A percentile compares a stretch with the other conserved stretches of the same genome.
These are phyloP conservation scores for Himalopsyche kuldschensis DNA, from an alignment of 2,888 invertebrate genomes.

Conservation along the genomic window DNA sequence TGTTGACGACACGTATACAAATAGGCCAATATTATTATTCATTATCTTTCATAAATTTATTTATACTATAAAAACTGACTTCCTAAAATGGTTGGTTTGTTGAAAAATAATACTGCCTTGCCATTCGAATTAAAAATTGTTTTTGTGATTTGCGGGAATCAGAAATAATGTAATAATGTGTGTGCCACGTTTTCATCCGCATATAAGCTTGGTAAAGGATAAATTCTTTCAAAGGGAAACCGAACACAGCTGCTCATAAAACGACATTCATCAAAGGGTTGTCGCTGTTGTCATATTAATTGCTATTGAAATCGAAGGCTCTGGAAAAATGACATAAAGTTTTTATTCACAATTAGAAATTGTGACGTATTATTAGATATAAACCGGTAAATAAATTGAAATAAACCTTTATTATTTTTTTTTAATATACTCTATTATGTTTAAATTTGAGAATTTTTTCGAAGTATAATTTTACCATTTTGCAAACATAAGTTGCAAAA, in stretches of 20 bases:
- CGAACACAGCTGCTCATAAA: neutral
- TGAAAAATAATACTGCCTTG: neutral
- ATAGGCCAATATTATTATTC: too few species aligned
- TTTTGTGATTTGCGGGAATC: neutral
- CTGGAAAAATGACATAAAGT: too few species aligned
- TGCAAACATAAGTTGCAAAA: too few species aligned
- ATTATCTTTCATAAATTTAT: too few species aligned
- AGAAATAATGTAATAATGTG: neutral
- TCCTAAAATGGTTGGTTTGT: neutral
- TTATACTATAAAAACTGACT: neutral
- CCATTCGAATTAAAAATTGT: neutral
- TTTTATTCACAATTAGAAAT: too few species aligned
- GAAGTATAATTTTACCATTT: too few species aligned
- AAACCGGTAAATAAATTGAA: too few species aligned
- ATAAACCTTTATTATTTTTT: too few species aligned
- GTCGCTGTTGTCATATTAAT: neutral
- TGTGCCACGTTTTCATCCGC: neutral
- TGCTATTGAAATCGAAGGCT: neutral
- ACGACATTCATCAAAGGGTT: neutral
- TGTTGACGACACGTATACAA: too few species aligned
- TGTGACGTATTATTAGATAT: too few species aligned
- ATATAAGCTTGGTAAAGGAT: neutral
- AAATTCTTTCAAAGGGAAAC: neutral
- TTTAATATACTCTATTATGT: too few species aligned
- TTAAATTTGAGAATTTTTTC: too few species aligned